Evolutionary conservation across 2,888 invertebrate genomes (phyloP), one percentile per base, ranked within the genome.

Genomic region (Drosophila yooni): DNA sequence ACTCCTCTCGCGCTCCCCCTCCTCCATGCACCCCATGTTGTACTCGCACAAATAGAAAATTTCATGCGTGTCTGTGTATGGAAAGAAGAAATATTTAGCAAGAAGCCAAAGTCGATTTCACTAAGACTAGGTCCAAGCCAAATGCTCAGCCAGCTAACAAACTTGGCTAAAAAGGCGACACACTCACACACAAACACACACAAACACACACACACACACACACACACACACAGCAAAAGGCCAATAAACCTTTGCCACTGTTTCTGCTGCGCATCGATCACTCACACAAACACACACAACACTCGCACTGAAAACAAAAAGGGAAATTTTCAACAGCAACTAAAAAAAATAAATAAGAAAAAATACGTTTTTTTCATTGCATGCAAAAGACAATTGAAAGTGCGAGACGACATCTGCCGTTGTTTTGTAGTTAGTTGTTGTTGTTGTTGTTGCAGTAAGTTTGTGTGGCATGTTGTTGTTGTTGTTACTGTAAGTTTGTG

Each of bases 171-270:
- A 81, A 76, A 83, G 67, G 78, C 80, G 83, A 79, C 80, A 83
- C 68, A 83, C 70, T 13, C 46, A 79, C 66, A 65, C 58, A 65
- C 83, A 83, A 53, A 54, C 15, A 38, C 40, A 40, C 54, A 67
- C 34, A 64, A 34, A 40, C 59, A 27, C 70, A 82, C 83, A 83
- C 64, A 78, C n/a, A 54, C 15, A 38, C 40, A 40, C 54, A 67
- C 34, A 64, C 40, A 40, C 59, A 27, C 70, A 82, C 83, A 83
- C 64, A 80, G 63, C 87, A 86, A 83, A 86, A 88, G 85, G 85
- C 89, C 85, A 86, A 86, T 86, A 86, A 86, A 88, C 85, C 85
- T 86, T 84, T 83, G 74, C 76, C 67, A 66, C 79, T 74, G 70
- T 71, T 76, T 66, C 18, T 72, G 81, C 59, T 83, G 76, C 79